Conservation (phyloP, 1,140 invertebrate species). For the Cydia fagiglandana region DNA sequence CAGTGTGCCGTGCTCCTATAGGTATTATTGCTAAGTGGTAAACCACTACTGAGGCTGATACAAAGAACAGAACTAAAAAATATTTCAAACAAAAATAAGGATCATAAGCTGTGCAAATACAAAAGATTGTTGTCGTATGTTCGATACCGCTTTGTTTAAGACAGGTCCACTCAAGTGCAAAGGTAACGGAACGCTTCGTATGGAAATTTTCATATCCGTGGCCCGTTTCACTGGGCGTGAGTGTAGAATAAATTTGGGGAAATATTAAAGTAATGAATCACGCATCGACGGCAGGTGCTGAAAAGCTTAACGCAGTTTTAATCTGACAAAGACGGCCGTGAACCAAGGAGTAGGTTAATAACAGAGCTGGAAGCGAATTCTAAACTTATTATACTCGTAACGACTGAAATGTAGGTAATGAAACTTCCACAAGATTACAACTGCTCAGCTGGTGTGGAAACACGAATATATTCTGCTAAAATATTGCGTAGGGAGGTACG, state of each 20-base stretch:
- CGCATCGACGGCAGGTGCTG: slow-evolving; percentile 11
- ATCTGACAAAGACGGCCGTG: not conserved
- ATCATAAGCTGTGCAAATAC: not conserved
- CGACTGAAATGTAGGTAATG: not conserved
- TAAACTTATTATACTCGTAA: too few relatives aligned
- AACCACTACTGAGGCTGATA: too few relatives aligned
- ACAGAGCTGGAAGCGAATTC: not conserved
- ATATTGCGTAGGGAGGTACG: too few relatives aligned
- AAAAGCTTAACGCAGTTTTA: slow-evolving; percentile 9
- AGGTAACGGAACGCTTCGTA: too few relatives aligned
- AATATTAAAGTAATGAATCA: slow-evolving; percentile 24
- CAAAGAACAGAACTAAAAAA: not conserved
- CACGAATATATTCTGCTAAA: too few relatives aligned
- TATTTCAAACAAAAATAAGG: not conserved
- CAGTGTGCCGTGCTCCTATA: too few relatives aligned
- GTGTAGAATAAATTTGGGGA: not conserved
- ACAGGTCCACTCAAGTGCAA: not conserved
- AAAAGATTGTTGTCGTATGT: not conserved
- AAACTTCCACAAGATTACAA: too few relatives aligned
- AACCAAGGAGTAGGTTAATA: not conserved
- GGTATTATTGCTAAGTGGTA: too few relatives aligned
- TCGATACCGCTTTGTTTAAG: not conserved
- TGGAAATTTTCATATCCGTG: too few relatives aligned
- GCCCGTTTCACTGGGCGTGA: too few relatives aligned
- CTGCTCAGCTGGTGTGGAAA: too few relatives aligned